Base-by-base conservation (phyloP, 2,888 invertebrate species). In the Melanotus villosus region DNA sequence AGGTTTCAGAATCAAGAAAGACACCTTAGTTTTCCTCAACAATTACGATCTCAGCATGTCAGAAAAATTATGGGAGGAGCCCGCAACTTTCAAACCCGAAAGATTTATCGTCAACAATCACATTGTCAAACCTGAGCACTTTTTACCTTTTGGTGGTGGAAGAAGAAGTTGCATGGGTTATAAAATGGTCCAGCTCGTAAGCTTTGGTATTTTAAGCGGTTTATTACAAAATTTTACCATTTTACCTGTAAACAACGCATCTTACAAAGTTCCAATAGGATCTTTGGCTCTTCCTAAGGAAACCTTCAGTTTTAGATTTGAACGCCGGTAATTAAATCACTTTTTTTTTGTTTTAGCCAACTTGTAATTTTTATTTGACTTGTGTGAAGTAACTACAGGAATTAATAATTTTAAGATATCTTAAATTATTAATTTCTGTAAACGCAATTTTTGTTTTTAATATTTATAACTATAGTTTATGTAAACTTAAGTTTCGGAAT, bases 101-200 rank as follows among this genome's bases (percentile, higher is more conserved):
- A 83, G 91, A 75, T 91, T 91, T 79, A 78, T 91, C n/a, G 84
- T 84, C 64, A 84, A 87, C 16, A 88, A 88, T 0, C 82, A 83
- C 47, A 79, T 91, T 10, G 77, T 84, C 2, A 91, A 91, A 76
- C 91, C 91, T 0, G 89, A 90, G 23, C 86, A 89, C 77, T 91
- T 91, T 78, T 80, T 91, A 16, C 91, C 91, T 0, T 91, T 91
- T 80, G 90, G 90, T 0, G 89, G 89, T 2, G 91, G 91, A 0
- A 85, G 89, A 70, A 83, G 91, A 36, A 89, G 90, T 30, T 91
- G 91, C 80, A 89, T 91, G 88, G 91, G 91, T 0, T 90, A 90
- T 82, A 90, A 89, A 78, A 85, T 91, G 84, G 90, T 91, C 0
- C 89, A 90, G 73, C 85, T 88, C 56, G 79, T 90, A 6, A 86